These are phyloP conservation scores for Drosophila tropicalis DNA, from an alignment of 1,140 invertebrate species.

Conservation along the genomic window DNA sequence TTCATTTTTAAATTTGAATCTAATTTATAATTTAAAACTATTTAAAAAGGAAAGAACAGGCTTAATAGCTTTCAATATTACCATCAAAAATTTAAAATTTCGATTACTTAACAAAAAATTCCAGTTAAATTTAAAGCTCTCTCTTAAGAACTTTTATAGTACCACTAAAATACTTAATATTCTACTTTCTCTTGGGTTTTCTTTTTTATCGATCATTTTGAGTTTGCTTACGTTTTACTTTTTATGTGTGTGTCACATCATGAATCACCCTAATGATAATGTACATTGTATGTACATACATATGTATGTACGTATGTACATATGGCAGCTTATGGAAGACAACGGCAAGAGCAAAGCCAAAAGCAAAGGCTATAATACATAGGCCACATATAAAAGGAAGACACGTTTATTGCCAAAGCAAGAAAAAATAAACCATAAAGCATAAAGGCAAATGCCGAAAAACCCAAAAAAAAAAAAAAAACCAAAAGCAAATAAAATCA, in stretches of 20 bases:
- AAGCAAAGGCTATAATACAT: conserved; percentile 5
- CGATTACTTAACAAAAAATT: no score
- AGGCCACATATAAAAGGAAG: conserved; percentile 13
- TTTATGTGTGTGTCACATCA: neutral
- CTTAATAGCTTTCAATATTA: no score
- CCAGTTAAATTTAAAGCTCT: no score
- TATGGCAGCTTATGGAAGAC: neutral
- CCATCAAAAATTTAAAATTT: no score
- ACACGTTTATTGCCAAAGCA: conserved; percentile 50
- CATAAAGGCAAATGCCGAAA: conserved; percentile 10
- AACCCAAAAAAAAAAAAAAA: neutral
- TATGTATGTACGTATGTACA: neutral
- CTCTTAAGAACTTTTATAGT: no score
- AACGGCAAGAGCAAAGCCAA: neutral
- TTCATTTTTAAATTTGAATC: no score
- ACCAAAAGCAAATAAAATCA: conserved; percentile 14
- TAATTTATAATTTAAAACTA: no score
- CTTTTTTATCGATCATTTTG: neutral
- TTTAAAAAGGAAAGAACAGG: no score
- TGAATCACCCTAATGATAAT: conserved; percentile 3
- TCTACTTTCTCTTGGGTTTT: no score
- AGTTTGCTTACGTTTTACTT: neutral
- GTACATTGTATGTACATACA: neutral
- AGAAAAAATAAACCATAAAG: conserved; percentile 38
- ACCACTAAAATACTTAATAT: no score